Conservation (phyloP, 2,113 vertebrate species). For the Pituophis catenifer region DNA sequence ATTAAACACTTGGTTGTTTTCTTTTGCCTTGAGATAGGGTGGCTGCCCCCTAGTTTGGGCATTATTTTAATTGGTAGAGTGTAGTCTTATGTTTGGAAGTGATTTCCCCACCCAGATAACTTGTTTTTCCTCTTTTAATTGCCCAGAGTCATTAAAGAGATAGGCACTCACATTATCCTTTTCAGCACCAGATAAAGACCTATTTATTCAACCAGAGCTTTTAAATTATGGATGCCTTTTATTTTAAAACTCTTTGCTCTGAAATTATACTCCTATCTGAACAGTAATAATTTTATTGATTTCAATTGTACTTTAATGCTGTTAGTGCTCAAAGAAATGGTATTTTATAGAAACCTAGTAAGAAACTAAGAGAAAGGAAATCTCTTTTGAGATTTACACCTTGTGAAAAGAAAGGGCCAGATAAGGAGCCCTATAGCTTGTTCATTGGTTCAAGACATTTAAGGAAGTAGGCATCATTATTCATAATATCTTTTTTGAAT, state of each 20-base stretch:
- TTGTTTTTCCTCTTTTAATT: neutral
- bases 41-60: neutral
- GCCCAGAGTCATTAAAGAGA: neutral
- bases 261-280: neutral
- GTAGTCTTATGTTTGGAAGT: neutral
- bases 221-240: neutral
- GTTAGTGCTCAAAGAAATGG: neutral
- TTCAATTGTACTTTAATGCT: neutral
- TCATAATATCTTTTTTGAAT: neutral
- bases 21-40: neutral
- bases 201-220: neutral
- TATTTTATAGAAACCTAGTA: neutral
- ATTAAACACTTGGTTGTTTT: neutral
- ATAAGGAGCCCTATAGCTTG: neutral
- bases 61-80: neutral
- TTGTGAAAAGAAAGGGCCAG: neutral
- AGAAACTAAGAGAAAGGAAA: neutral
- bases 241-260: neutral
- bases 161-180: neutral
- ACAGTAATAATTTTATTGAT: neutral
- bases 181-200: neutral
- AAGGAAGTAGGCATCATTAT: neutral
- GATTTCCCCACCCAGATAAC: neutral
- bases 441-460: neutral
- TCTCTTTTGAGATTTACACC: neutral